Base-by-base conservation (phyloP, 1,140 invertebrate genomes). In the Globodera rostochiensis region DNA sequence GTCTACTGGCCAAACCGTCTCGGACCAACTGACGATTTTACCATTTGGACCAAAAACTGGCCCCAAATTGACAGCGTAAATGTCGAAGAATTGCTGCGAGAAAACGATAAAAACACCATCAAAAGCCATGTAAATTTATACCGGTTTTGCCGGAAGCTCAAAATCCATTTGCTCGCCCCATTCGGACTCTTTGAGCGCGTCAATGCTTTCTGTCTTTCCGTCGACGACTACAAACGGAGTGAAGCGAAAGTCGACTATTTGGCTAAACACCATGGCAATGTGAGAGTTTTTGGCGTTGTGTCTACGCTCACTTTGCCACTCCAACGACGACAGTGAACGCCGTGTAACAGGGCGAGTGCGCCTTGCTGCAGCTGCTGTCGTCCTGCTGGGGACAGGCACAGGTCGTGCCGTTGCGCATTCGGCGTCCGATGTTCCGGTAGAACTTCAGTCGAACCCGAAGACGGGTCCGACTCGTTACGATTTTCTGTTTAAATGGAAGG, bases 61-160 rank as follows among this genome's bases (percentile, higher is more conserved):
- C 45, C 81, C 81, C n/a, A 82, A 71, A 74, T 82, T 82, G 25
- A 74, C 74, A 11, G 77, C 81, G 71, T 82, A 82, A 74, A 82
- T 82, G 74, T 82, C 81, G 8, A 82, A 64, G 57, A 69, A 73
- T 67, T 70, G 66, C 81, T 82, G 46, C 4, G 57, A 13, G 60
- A 13, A 45, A 36, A 6, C 21, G 15, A 6, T 21, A 67, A 5
- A 47, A 8, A 5, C n/a, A 46, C 45, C 47, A 46, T 80, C 19
- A 81, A 49, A 25, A 80, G 45, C 57, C 15, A 1, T 0, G 45
- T 69, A 46, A 49, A 64, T 15, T 25, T 25, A 13, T 3, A 74
- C 50, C 7, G 70, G 70, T 60, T 64, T 81, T 73, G 53, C 57
- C 36, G 81, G 79, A 15, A 76, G 82, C n/a, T 53, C 78, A 49